Percentiles rank a stretch among this genome's conserved stretches.
Evolutionary conservation across 2,888 invertebrate species (phyloP).

Genomic region (Polyommatus icarus): DNA sequence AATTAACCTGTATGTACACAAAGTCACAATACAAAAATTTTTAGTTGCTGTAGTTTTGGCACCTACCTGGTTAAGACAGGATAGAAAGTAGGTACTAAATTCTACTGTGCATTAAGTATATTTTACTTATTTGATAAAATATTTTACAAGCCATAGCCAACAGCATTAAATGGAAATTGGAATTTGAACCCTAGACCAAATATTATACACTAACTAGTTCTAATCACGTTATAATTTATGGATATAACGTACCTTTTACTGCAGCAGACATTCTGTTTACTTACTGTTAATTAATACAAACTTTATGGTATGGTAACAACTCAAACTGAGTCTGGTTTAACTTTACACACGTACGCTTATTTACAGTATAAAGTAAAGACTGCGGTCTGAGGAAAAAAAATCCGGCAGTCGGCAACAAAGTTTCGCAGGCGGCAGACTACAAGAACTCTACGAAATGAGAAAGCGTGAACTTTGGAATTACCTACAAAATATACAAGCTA

Average conservation of each 20-base stretch:
- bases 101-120: neutral
- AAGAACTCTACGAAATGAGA: neutral
- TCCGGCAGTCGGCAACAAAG: neutral
- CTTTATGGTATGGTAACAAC: slow-evolving; percentile 34
- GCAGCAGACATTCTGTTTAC: slow-evolving; percentile 61
- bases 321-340: slow-evolving; percentile 14
- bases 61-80: no score
- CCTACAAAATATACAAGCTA: neutral
- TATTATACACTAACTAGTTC: slow-evolving; percentile 12
- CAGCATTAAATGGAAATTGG: slow-evolving; percentile 42
- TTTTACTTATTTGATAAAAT: no score
- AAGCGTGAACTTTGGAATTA: slow-evolving; percentile 12
- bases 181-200: slow-evolving; percentile 52
- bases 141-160: no score
- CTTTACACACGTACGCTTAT: neutral
- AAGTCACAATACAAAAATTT: neutral
- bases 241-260: slow-evolving; percentile 62
- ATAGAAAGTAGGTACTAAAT: no score
- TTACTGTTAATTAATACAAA: neutral
- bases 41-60: no score
- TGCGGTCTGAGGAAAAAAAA: neutral
- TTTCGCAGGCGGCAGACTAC: neutral
- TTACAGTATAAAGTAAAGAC: neutral
- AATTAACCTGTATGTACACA: neutral
- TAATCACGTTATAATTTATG: neutral